Evolutionary conservation across 2,888 invertebrate species (phyloP), one percentile per base, ranked within the genome.

Genomic region (Silvanus unidentatus): DNA sequence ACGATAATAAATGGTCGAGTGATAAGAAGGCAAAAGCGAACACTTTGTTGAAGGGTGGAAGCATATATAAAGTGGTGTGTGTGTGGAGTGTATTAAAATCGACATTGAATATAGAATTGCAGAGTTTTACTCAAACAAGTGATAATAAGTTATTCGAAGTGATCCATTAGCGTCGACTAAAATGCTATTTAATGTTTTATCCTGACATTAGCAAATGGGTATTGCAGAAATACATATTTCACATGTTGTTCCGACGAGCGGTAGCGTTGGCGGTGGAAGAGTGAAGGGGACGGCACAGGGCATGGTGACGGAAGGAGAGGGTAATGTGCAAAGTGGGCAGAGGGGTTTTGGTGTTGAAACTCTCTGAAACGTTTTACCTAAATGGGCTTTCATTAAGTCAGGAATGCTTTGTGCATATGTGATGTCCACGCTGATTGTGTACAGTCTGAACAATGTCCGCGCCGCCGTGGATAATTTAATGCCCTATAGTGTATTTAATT

Each of bases 321-420:
- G 50, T 49, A 48, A 42, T 38, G 47, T 32, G 45, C 39, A 37
- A 40, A 39, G 14, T 40, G 34, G 34, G 45, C 16, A 27, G 28
- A 30, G 50, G 39, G 48, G 43, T 22, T 30, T 15, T 36, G 48
- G 47, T 48, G 43, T 34, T 48, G 47, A 49, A 58, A 37, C 37
- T 37, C 37, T 37, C 59, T 60, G 65, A 65, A 69, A 66, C 68
- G 67, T 67, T 70, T 69, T 69, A 69, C 67, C 69, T 69, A 70
- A 56, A 70, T 69, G 69, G 69, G 63, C 67, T 69, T 70, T 70
- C 69, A 70, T 70, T 70, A 69, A 68, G 66, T 64, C 63, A 62
- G 68, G 68, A 69, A 70, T 69, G 69, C 70, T 70, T 70, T 70
- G 69, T 70, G 69, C 69, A 70, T 70, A 68, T 68, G 69, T 67